Percentiles rank a stretch among this genome's conserved stretches.
phyloP scores from a whole-genome alignment of 2,113 vertebrate species.

The Tragelaphus imberbis region DNA sequence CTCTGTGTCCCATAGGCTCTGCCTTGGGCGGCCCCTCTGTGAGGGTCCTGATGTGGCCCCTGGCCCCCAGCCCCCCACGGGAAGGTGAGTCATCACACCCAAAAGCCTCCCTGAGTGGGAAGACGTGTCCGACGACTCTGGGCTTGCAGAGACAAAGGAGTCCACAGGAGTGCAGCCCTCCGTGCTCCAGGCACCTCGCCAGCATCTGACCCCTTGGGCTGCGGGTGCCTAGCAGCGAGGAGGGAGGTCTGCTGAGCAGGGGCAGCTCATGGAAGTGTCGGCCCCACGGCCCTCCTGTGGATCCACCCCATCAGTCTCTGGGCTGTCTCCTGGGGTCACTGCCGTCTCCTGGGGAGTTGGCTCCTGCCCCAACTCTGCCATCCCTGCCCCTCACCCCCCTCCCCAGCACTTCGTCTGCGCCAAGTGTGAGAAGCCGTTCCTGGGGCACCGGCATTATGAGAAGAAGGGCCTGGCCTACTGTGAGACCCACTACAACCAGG shows the following conservation, averaged over 20 bases:
- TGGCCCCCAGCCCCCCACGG: no score
- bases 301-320: background rate
- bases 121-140: background rate
- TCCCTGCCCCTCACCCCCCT: accelerated
- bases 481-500: slow-evolving; percentile 86
- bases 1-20: background rate
- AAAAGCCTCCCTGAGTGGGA: accelerated
- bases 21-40: background rate
- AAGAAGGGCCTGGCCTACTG: slow-evolving; percentile 86
- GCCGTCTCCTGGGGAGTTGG: background rate
- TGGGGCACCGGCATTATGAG: slow-evolving; percentile 84
- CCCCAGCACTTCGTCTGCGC: slow-evolving; percentile 85
- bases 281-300: background rate
- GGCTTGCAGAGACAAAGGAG: background rate
- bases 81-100: background rate
- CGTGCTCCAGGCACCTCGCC: accelerated
- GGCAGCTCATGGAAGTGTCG: accelerated
- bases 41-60: background rate
- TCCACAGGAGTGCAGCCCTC: accelerated
- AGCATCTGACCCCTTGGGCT: background rate
- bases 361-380: background rate
- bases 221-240: background rate
- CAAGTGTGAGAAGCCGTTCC: slow-evolving; percentile 85
- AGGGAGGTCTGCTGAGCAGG: no score
- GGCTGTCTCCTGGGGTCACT: background rate